A percentile compares a stretch with the other conserved stretches of the same genome.
Evolutionary conservation across 1,140 invertebrate genomes (phyloP).

Genomic region (Amyelois transitella): DNA sequence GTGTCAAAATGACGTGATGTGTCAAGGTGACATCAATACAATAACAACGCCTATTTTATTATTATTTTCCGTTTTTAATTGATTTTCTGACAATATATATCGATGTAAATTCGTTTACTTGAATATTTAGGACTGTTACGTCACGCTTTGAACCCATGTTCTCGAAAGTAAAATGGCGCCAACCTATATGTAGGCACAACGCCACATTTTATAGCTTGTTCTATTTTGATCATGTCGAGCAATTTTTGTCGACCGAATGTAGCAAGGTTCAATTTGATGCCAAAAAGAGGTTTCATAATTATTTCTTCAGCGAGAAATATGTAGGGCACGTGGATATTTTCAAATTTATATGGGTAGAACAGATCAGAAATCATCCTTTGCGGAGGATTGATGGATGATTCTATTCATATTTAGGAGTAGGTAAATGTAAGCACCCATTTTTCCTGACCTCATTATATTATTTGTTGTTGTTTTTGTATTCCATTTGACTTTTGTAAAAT

Average conservation of each 20-base stretch:
- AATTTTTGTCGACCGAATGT: no score
- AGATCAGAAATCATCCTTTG: no score
- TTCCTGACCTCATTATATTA: constrained; percentile 3
- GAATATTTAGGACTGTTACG: constrained; percentile 60
- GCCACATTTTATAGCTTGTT: constrained; percentile 35
- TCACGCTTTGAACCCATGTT: constrained; percentile 47
- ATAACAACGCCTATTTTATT: constrained; percentile 52
- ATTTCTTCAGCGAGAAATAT: no score
- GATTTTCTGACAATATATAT: constrained; percentile 4
- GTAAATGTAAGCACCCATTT: not conserved
- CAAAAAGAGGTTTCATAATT: no score
- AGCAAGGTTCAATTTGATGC: no score
- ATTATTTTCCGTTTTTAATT: constrained; percentile 34
- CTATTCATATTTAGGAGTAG: not conserved
- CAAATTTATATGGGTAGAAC: no score
- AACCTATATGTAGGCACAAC: no score
- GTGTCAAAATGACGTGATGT: constrained; percentile 67
- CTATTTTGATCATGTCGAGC: no score
- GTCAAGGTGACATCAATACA: constrained; percentile 70
- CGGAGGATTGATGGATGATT: no score
- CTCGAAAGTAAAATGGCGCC: constrained; percentile 73
- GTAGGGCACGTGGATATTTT: no score
- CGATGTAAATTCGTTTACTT: constrained; percentile 18
- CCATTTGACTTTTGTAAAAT: constrained; percentile 53
- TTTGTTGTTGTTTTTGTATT: constrained; percentile 62